These are phyloP conservation scores for Drosophila atripex DNA, from an alignment of 2,888 invertebrate genomes.

Conservation along the genomic window DNA sequence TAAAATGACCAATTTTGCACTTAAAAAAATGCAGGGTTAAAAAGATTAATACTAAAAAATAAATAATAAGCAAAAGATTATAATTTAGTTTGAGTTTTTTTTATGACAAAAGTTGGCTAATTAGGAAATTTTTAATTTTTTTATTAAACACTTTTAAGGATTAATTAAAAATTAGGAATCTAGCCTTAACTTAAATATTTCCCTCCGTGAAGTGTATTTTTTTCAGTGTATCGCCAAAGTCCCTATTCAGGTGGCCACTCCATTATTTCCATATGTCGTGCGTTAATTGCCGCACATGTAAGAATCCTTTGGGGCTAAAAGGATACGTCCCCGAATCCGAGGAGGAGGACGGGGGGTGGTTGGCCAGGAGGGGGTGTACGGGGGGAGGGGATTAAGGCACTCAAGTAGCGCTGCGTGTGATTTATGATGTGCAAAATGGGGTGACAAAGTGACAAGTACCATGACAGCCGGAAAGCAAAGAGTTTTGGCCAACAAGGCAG, in stretches of 20 bases:
- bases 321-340: neutral
- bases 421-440: conserved; percentile 51
- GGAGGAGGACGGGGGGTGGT: neutral
- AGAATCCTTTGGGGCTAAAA: conserved; percentile 1
- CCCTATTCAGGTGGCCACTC: conserved; percentile 14
- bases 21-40: neutral
- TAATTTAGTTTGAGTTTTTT: too few relatives aligned
- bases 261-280: conserved; percentile 43
- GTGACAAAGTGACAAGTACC: conserved; percentile 40
- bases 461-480: conserved; percentile 10
- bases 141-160: too few relatives aligned
- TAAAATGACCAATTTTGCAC: neutral
- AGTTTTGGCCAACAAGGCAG: conserved; percentile 15
- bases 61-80: neutral
- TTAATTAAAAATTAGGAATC: too few relatives aligned
- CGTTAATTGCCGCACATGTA: conserved; percentile 37
- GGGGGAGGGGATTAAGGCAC: neutral
- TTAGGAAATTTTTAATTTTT: too few relatives aligned
- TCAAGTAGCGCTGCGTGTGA: conserved; percentile 25
- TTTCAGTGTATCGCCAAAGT: neutral
- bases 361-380: neutral
- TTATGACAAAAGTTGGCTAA: too few relatives aligned
- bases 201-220: neutral
- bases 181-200: neutral
- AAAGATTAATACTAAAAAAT: neutral